Conservation (phyloP, 2,797 vertebrate genomes). For the Fistularia commersonii region DNA sequence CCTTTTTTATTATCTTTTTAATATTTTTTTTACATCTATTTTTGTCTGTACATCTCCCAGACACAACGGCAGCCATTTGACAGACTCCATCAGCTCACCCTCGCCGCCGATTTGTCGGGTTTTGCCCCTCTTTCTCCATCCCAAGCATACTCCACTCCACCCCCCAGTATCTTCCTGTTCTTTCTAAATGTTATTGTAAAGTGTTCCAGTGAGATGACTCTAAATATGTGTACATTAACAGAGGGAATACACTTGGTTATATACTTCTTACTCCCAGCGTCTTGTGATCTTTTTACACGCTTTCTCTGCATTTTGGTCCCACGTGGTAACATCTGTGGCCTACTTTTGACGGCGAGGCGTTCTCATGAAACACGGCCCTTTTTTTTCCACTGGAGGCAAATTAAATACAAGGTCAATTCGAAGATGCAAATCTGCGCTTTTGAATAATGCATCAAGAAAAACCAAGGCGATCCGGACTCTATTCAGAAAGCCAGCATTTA, state of each 20-base stretch:
- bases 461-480: no score
- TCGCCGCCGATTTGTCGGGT: slow-evolving; percentile 43
- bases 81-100: slow-evolving; percentile 32
- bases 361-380: no score
- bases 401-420: no score
- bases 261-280: slow-evolving; percentile 79
- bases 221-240: slow-evolving; percentile 87
- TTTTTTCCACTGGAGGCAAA: no score
- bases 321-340: no score
- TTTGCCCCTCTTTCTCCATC: slow-evolving; percentile 50
- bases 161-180: slow-evolving; percentile 80
- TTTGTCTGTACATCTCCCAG: slow-evolving; percentile 41
- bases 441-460: no score
- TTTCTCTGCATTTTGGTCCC: slow-evolving; percentile 2
- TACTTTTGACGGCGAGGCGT: no score
- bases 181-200: slow-evolving; percentile 88
- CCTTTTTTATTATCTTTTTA: slow-evolving; percentile 23
- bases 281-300: slow-evolving; percentile 56
- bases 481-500: no score
- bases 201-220: slow-evolving; percentile 86
- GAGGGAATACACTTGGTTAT: slow-evolving; percentile 88
- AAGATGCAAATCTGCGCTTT: no score
- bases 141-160: slow-evolving; percentile 64
- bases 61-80: slow-evolving; percentile 33
- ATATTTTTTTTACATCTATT: slow-evolving; percentile 51